phyloP scores from a whole-genome alignment of 2,113 vertebrate genomes.

The Notothenia coriiceps region DNA sequence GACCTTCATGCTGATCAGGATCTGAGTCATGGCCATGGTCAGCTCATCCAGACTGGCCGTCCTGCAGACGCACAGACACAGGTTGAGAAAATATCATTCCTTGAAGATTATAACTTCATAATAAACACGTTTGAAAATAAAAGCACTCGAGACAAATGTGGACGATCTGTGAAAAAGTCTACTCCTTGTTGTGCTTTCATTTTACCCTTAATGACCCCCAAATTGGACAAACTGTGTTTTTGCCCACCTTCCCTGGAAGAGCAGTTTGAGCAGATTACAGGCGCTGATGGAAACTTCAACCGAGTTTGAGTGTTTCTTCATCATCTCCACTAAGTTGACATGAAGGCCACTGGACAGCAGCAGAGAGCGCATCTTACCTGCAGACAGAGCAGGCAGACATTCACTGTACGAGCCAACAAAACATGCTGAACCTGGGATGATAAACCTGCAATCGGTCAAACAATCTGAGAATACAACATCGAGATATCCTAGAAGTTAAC shows the following conservation, averaged over 20 bases:
- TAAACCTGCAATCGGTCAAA: not conserved
- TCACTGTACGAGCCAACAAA: not conserved
- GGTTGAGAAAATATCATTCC: too few species aligned
- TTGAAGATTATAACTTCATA: too few species aligned
- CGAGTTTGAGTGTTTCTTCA: slow-evolving; percentile 87
- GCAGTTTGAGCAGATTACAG: slow-evolving; percentile 88
- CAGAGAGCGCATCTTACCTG: slow-evolving; percentile 87
- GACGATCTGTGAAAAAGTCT: too few species aligned
- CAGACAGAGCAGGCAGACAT: slow-evolving; percentile 16
- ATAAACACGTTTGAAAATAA: too few species aligned
- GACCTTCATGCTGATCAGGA: slow-evolving; percentile 87
- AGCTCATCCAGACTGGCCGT: slow-evolving; percentile 88
- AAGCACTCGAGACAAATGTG: not conserved
- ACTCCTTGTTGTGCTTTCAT: too few species aligned
- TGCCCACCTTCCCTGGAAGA: slow-evolving; percentile 91
- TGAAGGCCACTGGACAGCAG: slow-evolving; percentile 93
- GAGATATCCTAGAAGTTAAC: too few species aligned
- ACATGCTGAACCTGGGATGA: not conserved
- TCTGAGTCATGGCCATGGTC: slow-evolving; percentile 86
- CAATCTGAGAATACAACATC: too few species aligned
- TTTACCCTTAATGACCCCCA: too few species aligned
- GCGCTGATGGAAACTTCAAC: slow-evolving; percentile 89
- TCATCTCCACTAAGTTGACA: slow-evolving; percentile 92
- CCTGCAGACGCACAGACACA: slow-evolving; percentile 71
- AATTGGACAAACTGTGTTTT: not conserved